Base-by-base conservation (phyloP, 2,888 invertebrate genomes). In the Rhagonycha fulva region DNA sequence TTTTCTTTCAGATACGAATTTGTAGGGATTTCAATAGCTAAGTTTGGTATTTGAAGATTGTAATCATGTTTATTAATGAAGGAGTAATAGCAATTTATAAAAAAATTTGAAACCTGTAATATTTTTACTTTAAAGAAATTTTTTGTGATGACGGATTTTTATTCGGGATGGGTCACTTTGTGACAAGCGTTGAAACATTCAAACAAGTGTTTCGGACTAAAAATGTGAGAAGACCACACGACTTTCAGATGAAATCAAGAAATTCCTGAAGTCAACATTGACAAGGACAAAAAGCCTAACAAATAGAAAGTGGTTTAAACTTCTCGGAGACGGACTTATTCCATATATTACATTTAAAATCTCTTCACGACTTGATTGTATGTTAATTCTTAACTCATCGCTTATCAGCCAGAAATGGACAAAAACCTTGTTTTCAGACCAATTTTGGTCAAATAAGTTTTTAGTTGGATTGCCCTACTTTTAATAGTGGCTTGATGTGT, bases 231-330 rank as follows among this genome's bases (percentile, higher is more conserved):
- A 70, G 70, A 71, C 74, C 71, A 70, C 74, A 74, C 62, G 60
- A 71, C 70, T 75, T 71, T 26, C 11, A 75, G 75, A 75, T 75
- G 71, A 68, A 71, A 75, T 75, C 71, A 62, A 68, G 70, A 71
- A 74, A 74, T 74, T 74, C 74, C 70, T 66, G 47, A 28, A 70
- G 70, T 66, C 74, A 70, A 70, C 24, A 63, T 74, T 68, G 74
- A 70, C 66, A 70, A 47, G 32, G 70, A 74, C 66, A 67, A 72
- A 72, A 72, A 72, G 23, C n/a, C 19, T 67, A 72, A 72, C 72
- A 72, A 68, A 68, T 68, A 72, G 72, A 72, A 72, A 72, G 72
- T 68, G 68, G 72, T 68, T 72, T 72, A 67, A 72, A 72, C 28
- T 68, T 61, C 68, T 68, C 60, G 61, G 30, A 67, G 14, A 47